These are phyloP conservation scores for Tenebrosternarchus preto DNA, from an alignment of 2,113 vertebrate species.

Conservation along the genomic window DNA sequence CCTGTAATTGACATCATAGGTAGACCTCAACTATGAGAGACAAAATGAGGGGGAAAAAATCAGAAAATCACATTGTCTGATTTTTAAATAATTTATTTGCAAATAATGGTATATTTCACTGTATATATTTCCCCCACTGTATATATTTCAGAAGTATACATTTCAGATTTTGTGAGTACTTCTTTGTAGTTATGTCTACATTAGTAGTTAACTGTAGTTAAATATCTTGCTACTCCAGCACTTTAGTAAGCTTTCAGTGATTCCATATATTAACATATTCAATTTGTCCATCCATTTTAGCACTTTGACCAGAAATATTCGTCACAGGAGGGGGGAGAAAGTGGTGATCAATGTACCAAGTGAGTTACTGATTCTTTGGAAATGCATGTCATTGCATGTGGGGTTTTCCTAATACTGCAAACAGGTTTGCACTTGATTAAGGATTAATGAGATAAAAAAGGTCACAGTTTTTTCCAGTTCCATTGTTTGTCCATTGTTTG, in stretches of 20 bases:
- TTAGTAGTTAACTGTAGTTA: too few species aligned
- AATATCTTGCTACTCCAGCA: neutral
- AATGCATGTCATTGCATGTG: neutral
- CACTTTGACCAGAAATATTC: constrained; percentile 93
- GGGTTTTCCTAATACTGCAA: neutral
- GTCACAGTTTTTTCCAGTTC: too few species aligned
- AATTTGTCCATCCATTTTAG: constrained; percentile 76
- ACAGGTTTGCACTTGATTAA: neutral
- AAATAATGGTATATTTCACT: too few species aligned
- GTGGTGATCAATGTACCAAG: constrained; percentile 96
- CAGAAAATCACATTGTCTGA: too few species aligned
- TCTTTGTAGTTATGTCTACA: too few species aligned
- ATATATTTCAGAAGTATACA: too few species aligned
- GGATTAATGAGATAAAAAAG: neutral
- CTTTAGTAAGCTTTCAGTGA: neutral
- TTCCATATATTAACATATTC: neutral
- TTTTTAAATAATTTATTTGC: too few species aligned
- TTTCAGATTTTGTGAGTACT: too few species aligned
- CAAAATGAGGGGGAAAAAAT: too few species aligned
- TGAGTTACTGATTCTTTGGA: constrained; percentile 69
- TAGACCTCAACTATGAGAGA: too few species aligned
- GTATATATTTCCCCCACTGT: too few species aligned
- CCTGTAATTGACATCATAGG: too few species aligned
- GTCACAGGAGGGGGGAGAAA: constrained; percentile 93
- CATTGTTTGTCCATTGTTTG: neutral